Base-by-base conservation (phyloP, 1,140 invertebrate genomes). In the Brachionus paranguensis region DNA sequence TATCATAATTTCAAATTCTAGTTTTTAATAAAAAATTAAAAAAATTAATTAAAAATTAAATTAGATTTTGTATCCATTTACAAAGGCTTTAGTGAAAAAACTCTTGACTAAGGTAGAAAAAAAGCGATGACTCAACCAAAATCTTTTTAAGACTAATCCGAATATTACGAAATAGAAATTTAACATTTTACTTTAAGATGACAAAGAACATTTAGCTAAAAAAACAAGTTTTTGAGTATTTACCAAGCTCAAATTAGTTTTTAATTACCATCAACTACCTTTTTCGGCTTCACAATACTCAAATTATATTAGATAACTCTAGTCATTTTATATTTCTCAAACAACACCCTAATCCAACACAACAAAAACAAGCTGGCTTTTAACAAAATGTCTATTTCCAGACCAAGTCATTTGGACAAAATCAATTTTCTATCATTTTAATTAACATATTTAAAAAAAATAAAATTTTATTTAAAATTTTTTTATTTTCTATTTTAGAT, bases 301-400 rank as follows among this genome's bases (percentile, higher is more conserved):
- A 72, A 72, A 72, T 72, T 43, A 41, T 43, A 72, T 72, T 72
- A 72, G 68, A 72, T 72, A 72, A 72, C 68, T 43, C n/a, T 72
- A 72, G 68, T 72, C 68, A 72, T 72, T 43, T 72, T 43, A 72
- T 41, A 72, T 72, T 72, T 17, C 6, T 8, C 29, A 72, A 72
- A 72, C 68, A 72, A 72, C 7, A 72, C n/a, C 4, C 41, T 72
- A 72, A 72, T 72, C 68, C 37, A n/a, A 70, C 24, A n/a, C 33
- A 37, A 47, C 14, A 41, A 41, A 72, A 37, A 17, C 37, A 43
- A 72, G 29, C 53, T 60, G 53, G 53, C 53, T 60, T 20, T 60
- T 60, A 10, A 10, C 53, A 8, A 55, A 60, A 60, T 60, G 53
- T 60, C 20, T 60, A 60, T 60, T 60, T 60, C 20, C 53, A 60